These are phyloP conservation scores for Mus pahari DNA, from an alignment of 2,113 vertebrate genomes.

Conservation along the genomic window DNA sequence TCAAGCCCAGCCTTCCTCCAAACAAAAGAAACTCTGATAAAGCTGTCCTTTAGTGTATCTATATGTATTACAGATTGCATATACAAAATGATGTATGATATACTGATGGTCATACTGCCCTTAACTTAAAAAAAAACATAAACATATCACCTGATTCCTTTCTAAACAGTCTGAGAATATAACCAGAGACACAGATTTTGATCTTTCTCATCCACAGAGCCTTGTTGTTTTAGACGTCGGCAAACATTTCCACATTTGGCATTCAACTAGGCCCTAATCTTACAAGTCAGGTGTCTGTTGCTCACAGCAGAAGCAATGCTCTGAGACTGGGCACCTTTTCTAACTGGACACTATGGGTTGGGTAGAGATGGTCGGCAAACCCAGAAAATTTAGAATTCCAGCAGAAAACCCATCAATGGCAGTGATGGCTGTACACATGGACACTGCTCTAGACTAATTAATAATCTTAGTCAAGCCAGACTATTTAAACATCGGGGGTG, in stretches of 20 bases:
- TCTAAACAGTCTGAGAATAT: neutral
- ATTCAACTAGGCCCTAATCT: neutral
- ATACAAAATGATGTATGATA: constrained; percentile 15
- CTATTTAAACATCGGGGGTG: neutral
- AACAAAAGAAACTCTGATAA: neutral
- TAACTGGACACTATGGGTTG: neutral
- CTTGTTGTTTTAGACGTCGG: neutral
- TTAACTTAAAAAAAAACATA: neutral
- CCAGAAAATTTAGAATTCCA: constrained; percentile 9
- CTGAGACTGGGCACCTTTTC: neutral
- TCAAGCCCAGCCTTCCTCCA: neutral
- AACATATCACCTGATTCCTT: neutral
- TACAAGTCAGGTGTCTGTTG: neutral
- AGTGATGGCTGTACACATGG: neutral
- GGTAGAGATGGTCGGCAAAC: neutral
- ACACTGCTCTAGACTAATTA: neutral
- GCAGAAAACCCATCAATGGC: neutral
- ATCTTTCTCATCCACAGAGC: neutral
- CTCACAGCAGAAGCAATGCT: neutral
- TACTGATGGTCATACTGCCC: neutral
- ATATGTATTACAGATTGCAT: neutral
- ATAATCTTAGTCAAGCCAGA: neutral
- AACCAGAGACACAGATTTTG: neutral
- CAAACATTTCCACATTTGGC: neutral
- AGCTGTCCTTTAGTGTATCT: neutral